These are phyloP conservation scores for Rutilus rutilus DNA, from an alignment of 2,113 vertebrate species.

Conservation along the genomic window DNA sequence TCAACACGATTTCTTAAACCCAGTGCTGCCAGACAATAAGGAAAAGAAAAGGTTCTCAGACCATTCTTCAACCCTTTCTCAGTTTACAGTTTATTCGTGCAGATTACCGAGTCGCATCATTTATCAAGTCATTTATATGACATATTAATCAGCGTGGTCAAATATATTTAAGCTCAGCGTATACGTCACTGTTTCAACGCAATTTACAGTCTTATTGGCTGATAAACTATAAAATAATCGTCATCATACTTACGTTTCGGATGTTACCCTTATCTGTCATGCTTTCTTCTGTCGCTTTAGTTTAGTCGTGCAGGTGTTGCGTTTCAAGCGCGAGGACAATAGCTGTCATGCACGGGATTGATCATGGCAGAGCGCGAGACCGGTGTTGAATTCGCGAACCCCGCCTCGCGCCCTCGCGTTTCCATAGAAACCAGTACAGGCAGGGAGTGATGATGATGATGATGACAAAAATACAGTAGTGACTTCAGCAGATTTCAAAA, in stretches of 20 bases:
- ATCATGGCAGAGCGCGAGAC: constrained; percentile 53
- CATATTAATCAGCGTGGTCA: neutral
- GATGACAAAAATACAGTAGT: neutral
- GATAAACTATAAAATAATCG: constrained; percentile 12
- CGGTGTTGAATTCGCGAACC: constrained; percentile 66
- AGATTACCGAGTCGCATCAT: neutral
- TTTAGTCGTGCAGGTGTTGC: neutral
- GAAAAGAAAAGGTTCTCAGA: neutral
- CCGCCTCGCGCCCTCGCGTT: constrained; percentile 60
- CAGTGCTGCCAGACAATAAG: neutral
- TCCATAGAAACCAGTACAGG: constrained; percentile 69
- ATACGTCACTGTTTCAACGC: neutral
- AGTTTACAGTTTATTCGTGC: neutral
- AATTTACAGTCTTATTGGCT: neutral
- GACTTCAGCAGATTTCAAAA: neutral
- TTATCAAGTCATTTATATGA: neutral
- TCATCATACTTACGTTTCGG: constrained; percentile 47
- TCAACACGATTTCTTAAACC: neutral
- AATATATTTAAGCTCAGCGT: neutral
- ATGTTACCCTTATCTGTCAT: constrained; percentile 57
- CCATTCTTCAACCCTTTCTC: neutral
- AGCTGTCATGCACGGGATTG: constrained; percentile 49
- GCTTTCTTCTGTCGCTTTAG: constrained; percentile 19
- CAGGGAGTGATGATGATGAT: constrained; percentile 11
- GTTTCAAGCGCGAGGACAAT: constrained; percentile 50